Conservation (phyloP, 2,797 vertebrate genomes). For the Poeciliopsis turneri region DNA sequence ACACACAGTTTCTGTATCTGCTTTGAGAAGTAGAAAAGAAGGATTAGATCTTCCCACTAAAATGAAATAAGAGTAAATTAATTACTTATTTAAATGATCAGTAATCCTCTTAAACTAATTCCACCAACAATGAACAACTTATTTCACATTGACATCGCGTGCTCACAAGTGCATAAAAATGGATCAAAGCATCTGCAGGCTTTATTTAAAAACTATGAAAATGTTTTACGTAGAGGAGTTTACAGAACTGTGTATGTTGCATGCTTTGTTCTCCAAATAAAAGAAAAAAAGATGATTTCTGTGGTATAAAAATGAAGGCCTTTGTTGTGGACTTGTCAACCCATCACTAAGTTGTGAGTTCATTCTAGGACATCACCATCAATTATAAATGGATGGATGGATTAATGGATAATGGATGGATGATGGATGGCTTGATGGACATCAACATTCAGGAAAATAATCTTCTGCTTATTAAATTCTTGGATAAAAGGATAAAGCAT, state of each 20-base stretch:
- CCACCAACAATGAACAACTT: conserved; percentile 12
- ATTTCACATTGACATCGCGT: neutral
- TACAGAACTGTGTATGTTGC: neutral
- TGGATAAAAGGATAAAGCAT: too few species aligned
- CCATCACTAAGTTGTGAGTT: neutral
- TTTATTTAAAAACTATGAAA: neutral
- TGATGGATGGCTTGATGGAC: neutral
- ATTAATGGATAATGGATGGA: neutral
- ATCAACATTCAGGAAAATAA: too few species aligned
- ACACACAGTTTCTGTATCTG: conserved; percentile 18
- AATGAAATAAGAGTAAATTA: conserved; percentile 40
- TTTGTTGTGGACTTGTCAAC: neutral
- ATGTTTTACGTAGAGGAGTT: neutral
- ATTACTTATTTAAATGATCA: conserved; percentile 52
- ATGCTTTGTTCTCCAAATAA: neutral
- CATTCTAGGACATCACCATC: neutral
- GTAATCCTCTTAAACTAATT: conserved; percentile 49
- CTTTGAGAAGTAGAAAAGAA: conserved; percentile 31
- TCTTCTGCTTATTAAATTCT: too few species aligned
- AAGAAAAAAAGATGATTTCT: neutral
- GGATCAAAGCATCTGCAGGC: neutral
- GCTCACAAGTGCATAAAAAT: conserved; percentile 1
- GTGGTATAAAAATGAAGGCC: neutral
- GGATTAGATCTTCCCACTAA: conserved; percentile 46
- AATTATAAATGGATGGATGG: neutral